Evolutionary conservation across 2,113 vertebrate genomes (phyloP), one percentile per base, ranked within the genome.

Genomic region (Hystrix brachyura): DNA sequence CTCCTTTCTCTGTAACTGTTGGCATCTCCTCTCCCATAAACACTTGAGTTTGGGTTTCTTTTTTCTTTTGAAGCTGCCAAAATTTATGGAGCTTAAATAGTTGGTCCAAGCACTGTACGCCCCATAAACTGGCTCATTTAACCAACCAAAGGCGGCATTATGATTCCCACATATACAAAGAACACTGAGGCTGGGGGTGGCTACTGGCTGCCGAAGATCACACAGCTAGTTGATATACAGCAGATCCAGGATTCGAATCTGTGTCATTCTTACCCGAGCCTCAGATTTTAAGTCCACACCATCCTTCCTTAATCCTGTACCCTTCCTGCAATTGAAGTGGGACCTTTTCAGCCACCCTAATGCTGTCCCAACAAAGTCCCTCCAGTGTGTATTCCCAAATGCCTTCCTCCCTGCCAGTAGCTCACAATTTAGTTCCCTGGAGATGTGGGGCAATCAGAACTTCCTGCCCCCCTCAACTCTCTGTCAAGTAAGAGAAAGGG

Each of bases 1-100:
- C 57, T 86, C 71, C 71, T 72, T 76, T 5, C 55, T 79, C 71
- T 23, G 2, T 79, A 38, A 67, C 65, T 84, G 7, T 32, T 60
- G 67, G 67, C 18, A 71, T 88, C 80, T 87, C 86, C 80, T 80
- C 12, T 82, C 48, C 76, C 23, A n/a, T 87, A 82, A 92, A 84
- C 81, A 81, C 64, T 84, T 53, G 91, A 67, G 17, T 76, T 53
- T 43, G 11, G 29, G 11, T 32, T 27, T 59, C 38, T 76, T 83
- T 55, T 80, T 46, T n/a, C 80, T 64, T 62, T 65, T 74, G 25
- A 83, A 95, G 74, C 59, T 95, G 67, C 87, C 84, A 94, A 65
- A n/a, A 93, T 67, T 15, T 78, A 83, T 65, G 74, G 65, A 83
- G 65, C 32, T 51, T 76, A 32, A 51, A 71, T 65, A 65, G 27